These are phyloP conservation scores for Ceyx cyanopectus DNA, from an alignment of 2,113 vertebrate genomes.

Conservation along the genomic window DNA sequence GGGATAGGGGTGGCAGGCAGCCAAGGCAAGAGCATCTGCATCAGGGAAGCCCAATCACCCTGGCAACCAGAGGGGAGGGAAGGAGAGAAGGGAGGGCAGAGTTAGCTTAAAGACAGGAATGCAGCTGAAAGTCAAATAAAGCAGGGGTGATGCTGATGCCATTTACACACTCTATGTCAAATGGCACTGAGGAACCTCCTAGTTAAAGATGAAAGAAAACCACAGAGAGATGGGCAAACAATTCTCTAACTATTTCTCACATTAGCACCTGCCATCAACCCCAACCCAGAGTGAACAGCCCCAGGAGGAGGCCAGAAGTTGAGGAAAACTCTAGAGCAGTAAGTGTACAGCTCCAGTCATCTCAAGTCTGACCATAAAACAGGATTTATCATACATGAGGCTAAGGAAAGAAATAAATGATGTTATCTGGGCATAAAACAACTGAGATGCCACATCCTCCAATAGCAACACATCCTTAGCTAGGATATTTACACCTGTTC, in stretches of 20 bases:
- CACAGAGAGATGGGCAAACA: neutral
- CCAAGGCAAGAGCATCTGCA: slow-evolving; percentile 33
- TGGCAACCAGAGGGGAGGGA: slow-evolving; percentile 37
- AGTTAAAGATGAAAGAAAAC: rapidly evolving
- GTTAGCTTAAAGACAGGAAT: neutral
- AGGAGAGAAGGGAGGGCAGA: neutral
- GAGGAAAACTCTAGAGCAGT: neutral
- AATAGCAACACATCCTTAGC: neutral
- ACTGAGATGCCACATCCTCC: neutral
- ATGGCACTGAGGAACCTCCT: neutral
- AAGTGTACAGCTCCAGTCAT: neutral
- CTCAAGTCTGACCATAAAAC: neutral
- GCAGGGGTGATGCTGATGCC: rapidly evolving
- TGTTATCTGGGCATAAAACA: neutral
- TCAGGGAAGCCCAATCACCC: slow-evolving; percentile 52
- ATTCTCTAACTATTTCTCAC: rapidly evolving
- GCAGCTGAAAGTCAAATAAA: neutral
- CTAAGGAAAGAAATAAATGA: neutral
- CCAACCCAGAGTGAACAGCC: neutral
- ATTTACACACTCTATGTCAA: neutral
- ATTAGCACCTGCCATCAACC: rapidly evolving
- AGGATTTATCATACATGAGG: neutral
- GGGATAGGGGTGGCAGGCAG: neutral
- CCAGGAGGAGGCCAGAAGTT: neutral
- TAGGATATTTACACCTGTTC: neutral